Base-by-base conservation (phyloP, 1,140 invertebrate species). In the Vollenhovia emeryi region DNA sequence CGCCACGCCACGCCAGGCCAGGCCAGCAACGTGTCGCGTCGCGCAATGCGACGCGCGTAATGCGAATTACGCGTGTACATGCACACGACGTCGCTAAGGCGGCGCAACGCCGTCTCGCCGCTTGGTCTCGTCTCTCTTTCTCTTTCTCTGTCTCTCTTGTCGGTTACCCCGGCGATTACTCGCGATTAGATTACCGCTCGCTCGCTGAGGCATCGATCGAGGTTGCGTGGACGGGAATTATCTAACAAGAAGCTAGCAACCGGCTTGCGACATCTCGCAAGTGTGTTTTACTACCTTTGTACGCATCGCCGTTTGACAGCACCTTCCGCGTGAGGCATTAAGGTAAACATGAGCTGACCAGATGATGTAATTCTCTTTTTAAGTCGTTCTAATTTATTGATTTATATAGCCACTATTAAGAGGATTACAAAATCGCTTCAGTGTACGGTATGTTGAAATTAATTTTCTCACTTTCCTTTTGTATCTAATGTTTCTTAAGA, bases 131-230 rank as follows among this genome's bases (percentile, higher is more conserved):
- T 24, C 78, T 57, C 50, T n/a, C n/a, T n/a, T n/a, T n/a, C n/a
- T n/a, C n/a, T n/a, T n/a, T n/a, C n/a, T n/a, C n/a, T n/a, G n/a
- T n/a, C n/a, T n/a, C n/a, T n/a, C n/a, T n/a, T n/a, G 69, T 9
- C 78, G 50, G 40, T 79, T 79, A 52, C 78, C 18, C 64, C 27
- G 36, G 36, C 50, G 66, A 82, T 82, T 82, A 82, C 24, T 71
- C 78, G 66, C 78, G 78, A 82, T 82, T 82, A 82, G 78, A 82
- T 82, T 82, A 82, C 64, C 36, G 18, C 64, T 27, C 33, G 62
- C 64, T 79, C 60, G 21, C 36, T 6, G 59, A 62, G 43, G 75
- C 43, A 50, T 24, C 50, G 33, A 66, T 66, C 36, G 62, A 24
- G 62, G 64, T 80, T 80, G 64, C 64, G 36, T 80, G 66, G 36